A percentile compares a stretch with the other conserved stretches of the same genome.
Conservation (phyloP, 2,113 vertebrate species). For the Peromyscus polionotus region DNA sequence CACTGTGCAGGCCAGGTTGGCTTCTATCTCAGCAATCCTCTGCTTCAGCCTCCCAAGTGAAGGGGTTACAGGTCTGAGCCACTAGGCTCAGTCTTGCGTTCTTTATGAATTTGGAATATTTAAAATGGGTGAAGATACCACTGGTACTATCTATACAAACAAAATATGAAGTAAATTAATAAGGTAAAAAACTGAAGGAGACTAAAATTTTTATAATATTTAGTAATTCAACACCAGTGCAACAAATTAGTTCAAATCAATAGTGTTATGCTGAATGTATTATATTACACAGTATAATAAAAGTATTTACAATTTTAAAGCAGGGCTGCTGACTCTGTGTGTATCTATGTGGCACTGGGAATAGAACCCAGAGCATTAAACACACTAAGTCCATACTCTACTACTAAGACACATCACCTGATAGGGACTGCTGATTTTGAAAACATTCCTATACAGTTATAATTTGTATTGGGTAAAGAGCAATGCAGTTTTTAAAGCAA, state of each 20-base stretch:
- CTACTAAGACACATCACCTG: no score
- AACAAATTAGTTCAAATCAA: constrained; percentile 51
- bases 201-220: constrained; percentile 40
- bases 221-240: constrained; percentile 55
- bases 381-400: background rate
- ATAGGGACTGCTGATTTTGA: constrained; percentile 46
- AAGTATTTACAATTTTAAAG: constrained; percentile 59
- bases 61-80: background rate
- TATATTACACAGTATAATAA: constrained; percentile 32
- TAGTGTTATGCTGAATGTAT: constrained; percentile 18
- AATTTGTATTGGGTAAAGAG: background rate
- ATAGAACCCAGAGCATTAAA: background rate
- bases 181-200: constrained; percentile 32
- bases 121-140: constrained; percentile 51
- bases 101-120: constrained; percentile 31
- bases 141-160: background rate
- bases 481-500: constrained; percentile 53
- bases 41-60: background rate
- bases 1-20: no score
- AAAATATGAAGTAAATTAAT: constrained; percentile 60
- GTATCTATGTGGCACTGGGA: background rate
- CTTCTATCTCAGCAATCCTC: background rate
- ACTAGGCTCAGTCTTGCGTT: background rate
- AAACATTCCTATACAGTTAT: constrained; percentile 48
- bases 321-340: background rate